Base-by-base conservation (phyloP, 2,888 invertebrate species). In the Serripes groenlandicus region DNA sequence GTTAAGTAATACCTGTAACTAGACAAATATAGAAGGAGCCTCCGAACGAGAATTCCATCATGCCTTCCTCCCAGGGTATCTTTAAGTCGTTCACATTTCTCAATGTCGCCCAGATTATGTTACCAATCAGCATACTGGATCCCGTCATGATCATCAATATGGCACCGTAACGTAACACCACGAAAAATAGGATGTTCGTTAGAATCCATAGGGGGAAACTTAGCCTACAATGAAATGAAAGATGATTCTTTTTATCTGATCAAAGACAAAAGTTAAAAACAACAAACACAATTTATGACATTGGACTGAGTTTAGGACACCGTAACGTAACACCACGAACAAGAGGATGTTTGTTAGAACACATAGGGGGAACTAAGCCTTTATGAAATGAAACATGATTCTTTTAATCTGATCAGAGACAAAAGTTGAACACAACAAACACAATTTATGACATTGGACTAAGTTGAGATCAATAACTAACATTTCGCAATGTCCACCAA, bases 171-270 rank as follows among this genome's bases (percentile, higher is more conserved):
- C 95, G 93, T 23, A 96, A 94, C 42, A 96, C 95, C 76, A 95
- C 95, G 87, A 95, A 94, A 88, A 96, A 95, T 64, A 96, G 92
- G 74, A 96, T 95, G 86, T 95, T 95, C 0, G 96, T 93, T 54
- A 96, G 88, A 18, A 96, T 81, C 96, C 96, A 96, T 60, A 95
- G 94, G 3, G 96, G 95, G 81, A 96, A 96, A 1, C 96, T 96
- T 58, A 95, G 90, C 95, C 95, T 95, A 75, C 54, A 26, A 56
- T 2, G 2, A n/a, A n/a, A n/a, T n/a, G n/a, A n/a, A n/a, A n/a
- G n/a, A n/a, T n/a, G n/a, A n/a, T n/a, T n/a, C n/a, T n/a, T n/a
- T n/a, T n/a, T n/a, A n/a, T n/a, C n/a, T n/a, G n/a, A n/a, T n/a
- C n/a, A n/a, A n/a, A n/a, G n/a, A n/a, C n/a, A n/a, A n/a, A n/a